Evolutionary conservation across 2,888 invertebrate genomes (phyloP).

Genomic region (Drosophila austrosaltans): DNA sequence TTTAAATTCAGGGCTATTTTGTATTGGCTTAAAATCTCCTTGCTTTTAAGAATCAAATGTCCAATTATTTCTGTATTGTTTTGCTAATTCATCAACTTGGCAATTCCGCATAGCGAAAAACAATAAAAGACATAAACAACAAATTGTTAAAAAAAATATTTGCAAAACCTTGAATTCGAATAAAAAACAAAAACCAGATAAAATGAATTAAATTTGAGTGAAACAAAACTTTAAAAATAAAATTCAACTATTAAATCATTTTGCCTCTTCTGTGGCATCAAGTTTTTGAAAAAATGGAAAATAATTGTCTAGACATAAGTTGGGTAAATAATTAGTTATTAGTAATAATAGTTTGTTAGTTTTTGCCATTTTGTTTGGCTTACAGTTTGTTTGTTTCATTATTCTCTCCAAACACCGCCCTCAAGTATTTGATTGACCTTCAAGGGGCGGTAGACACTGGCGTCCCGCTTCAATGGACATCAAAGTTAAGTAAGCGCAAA

Average conservation of each 20-base stretch:
- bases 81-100: background rate
- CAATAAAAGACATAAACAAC: conserved; percentile 2
- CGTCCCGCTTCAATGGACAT: conserved; percentile 69
- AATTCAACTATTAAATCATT: background rate
- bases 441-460: conserved; percentile 70
- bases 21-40: background rate
- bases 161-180: conserved; percentile 12
- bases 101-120: conserved; percentile 11
- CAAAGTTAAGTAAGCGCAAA: conserved; percentile 32
- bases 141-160: conserved; percentile 17
- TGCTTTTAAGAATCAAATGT: background rate
- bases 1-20: background rate
- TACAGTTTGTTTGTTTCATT: conserved; percentile 3
- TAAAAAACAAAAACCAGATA: conserved; percentile 10
- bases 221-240: background rate
- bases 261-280: background rate
- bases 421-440: conserved; percentile 68
- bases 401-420: conserved; percentile 44
- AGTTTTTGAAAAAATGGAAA: conserved; percentile 20
- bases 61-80: conserved; percentile 12
- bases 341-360: conserved; percentile 30
- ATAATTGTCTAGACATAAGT: conserved; percentile 37
- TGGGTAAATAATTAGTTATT: conserved; percentile 38
- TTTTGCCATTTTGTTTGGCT: conserved; percentile 33
- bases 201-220: conserved; percentile 9